Percentiles rank a stretch among this genome's conserved stretches.
phyloP scores from a whole-genome alignment of 1,140 invertebrate genomes.

The Anthonomus grandis region DNA sequence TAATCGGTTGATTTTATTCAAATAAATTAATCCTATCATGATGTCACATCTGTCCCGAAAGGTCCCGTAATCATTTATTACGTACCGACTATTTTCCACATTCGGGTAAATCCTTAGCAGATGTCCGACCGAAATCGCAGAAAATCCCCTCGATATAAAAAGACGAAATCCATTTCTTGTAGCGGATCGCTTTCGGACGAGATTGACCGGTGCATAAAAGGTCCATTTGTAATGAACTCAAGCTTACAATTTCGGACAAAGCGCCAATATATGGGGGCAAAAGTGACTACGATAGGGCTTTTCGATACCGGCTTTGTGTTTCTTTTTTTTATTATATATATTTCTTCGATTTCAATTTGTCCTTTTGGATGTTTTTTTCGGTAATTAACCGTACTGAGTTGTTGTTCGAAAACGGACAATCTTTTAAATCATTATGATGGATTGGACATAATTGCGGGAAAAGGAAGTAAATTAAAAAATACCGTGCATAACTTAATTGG shows the following conservation, averaged over 20 bases:
- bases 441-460: too few species aligned
- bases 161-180: constrained; percentile 47
- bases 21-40: too few species aligned
- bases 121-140: constrained; percentile 32
- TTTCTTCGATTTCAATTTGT: constrained; percentile 22
- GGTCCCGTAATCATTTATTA: too few species aligned
- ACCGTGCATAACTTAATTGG: too few species aligned
- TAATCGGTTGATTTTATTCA: too few species aligned
- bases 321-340: too few species aligned
- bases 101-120: constrained; percentile 16
- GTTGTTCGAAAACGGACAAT: too few species aligned
- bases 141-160: constrained; percentile 42
- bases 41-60: too few species aligned
- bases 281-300: constrained; percentile 22
- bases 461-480: too few species aligned
- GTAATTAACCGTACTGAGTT: constrained; percentile 12
- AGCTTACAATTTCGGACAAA: constrained; percentile 35
- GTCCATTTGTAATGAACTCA: constrained; percentile 48
- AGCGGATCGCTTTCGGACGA: constrained; percentile 47
- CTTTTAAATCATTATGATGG: too few species aligned
- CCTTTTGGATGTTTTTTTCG: constrained; percentile 2
- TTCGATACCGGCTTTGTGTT: constrained; percentile 16
- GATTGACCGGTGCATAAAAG: constrained; percentile 49
- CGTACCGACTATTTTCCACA: constrained; percentile 16
- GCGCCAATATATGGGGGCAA: constrained; percentile 19